Base-by-base conservation (phyloP, 1,140 invertebrate species). In the Mizuhopecten yessoensis region DNA sequence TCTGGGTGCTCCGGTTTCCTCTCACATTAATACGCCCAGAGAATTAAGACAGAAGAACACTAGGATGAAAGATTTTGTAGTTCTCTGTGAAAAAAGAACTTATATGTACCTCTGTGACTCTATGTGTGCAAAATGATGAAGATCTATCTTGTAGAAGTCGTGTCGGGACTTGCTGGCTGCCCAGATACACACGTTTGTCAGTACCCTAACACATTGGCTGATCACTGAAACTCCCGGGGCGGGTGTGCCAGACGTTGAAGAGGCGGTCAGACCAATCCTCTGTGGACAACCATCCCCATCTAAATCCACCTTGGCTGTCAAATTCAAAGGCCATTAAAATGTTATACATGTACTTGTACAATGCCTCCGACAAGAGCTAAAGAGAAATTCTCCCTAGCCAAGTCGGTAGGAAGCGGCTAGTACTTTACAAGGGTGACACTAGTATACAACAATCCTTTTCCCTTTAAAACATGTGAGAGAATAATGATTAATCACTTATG, bases 131-230 rank as follows among this genome's bases (percentile, higher is more conserved):
- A 94, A 93, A 15, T 89, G 87, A 34, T 92, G 90, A 1, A 93
- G 86, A 86, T 94, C 93, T 0, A 93, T 34, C 34, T 88, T 92
- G 34, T 90, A 93, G 34, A 93, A 75, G 34, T 93, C 92, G 13
- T 92, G 91, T 34, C 91, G 91, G 15, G 92, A 92, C 87, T 92
- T 94, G n/a, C 91, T 89, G 23, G 92, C 86, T 29, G 93, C 92
- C 92, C 92, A 94, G 11, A 93, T n/a, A 87, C 92, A 93, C 29
- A 94, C 89, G 57, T 92, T 90, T 17, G 92, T 90, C 87, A 94
- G 89, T 86, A 92, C 86, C 1, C 88, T 86, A 42, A 93, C 86
- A 88, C 90, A 88, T n/a, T 92, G 89, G n/a, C n/a, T 90, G 86
- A 94, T 34, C 3, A 91, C 33, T 17, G 75, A 49, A 33, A 94